phyloP scores from a whole-genome alignment of 2,797 vertebrate genomes.

The Myotis findleyi region DNA sequence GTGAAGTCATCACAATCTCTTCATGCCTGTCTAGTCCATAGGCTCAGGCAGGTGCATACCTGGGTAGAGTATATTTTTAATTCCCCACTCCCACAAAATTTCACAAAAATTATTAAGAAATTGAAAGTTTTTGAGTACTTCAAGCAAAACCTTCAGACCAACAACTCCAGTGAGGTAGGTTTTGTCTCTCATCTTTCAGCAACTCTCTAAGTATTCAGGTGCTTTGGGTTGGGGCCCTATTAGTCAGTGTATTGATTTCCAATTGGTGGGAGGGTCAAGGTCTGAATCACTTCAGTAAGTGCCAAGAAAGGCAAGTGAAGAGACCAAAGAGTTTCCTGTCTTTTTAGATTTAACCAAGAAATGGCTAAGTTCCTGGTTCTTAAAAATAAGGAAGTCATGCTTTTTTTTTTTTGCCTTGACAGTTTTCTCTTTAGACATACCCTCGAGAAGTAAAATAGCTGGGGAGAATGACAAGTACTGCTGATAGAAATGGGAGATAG shows the following conservation, averaged over 20 bases:
- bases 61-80: not conserved
- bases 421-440: not conserved
- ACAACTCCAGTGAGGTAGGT: not conserved
- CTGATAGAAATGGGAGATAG: not conserved
- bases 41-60: not conserved
- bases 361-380: conserved; percentile 21
- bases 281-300: conserved; percentile 12
- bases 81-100: conserved; percentile 7
- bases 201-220: not conserved
- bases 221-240: not conserved
- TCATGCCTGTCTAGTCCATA: not conserved
- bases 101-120: not conserved
- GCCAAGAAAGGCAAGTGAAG: not conserved
- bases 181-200: not conserved
- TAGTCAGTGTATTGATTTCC: conserved; percentile 35
- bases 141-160: not conserved
- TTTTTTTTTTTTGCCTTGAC: not conserved
- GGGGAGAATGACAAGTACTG: not conserved
- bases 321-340: conserved; percentile 15
- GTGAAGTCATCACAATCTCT: not conserved
- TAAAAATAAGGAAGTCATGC: conserved; percentile 17
- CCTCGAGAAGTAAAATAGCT: conserved; percentile 37
- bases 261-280: not conserved
- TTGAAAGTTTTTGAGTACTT: not conserved
- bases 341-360: conserved; percentile 44